phyloP scores from a whole-genome alignment of 2,113 vertebrate species.

The Gobius niger region DNA sequence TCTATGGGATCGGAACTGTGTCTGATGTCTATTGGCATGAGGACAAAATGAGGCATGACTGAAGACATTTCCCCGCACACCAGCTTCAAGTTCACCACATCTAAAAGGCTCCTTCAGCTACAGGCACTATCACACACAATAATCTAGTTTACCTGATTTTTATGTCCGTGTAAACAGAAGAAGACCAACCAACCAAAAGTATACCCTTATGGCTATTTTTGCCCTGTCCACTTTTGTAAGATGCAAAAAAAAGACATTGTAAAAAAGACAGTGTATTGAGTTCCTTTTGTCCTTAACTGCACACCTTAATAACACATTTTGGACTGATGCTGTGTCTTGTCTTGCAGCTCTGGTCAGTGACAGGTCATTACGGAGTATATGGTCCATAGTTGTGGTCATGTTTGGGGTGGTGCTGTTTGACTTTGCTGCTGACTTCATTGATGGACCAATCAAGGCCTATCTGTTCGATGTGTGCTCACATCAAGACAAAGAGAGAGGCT shows the following conservation, averaged over 20 bases:
- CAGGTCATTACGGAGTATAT: slow-evolving; percentile 65
- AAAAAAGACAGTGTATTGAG: too few relatives aligned
- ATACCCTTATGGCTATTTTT: too few relatives aligned
- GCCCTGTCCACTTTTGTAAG: too few relatives aligned
- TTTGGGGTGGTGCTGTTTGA: slow-evolving; percentile 95
- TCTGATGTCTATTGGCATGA: background rate
- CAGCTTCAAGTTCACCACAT: background rate
- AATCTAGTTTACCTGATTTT: slow-evolving; percentile 6
- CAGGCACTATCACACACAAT: slow-evolving; percentile 23
- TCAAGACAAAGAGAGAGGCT: slow-evolving; percentile 90
- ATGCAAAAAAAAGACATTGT: too few relatives aligned
- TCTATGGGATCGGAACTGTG: background rate
- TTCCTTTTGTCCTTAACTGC: too few relatives aligned
- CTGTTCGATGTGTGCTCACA: slow-evolving; percentile 97
- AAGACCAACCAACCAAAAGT: background rate
- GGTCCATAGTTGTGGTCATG: slow-evolving; percentile 91
- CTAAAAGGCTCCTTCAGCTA: background rate
- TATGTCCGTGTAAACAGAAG: background rate
- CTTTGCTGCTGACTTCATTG: slow-evolving; percentile 97
- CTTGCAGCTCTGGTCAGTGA: slow-evolving; percentile 67
- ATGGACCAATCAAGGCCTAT: slow-evolving; percentile 97
- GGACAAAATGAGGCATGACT: background rate
- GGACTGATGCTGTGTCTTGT: slow-evolving; percentile 8
- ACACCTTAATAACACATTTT: background rate
- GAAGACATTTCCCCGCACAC: background rate